Conservation (phyloP, 2,797 vertebrate species). For the Cryptoblepharus egeriae region DNA sequence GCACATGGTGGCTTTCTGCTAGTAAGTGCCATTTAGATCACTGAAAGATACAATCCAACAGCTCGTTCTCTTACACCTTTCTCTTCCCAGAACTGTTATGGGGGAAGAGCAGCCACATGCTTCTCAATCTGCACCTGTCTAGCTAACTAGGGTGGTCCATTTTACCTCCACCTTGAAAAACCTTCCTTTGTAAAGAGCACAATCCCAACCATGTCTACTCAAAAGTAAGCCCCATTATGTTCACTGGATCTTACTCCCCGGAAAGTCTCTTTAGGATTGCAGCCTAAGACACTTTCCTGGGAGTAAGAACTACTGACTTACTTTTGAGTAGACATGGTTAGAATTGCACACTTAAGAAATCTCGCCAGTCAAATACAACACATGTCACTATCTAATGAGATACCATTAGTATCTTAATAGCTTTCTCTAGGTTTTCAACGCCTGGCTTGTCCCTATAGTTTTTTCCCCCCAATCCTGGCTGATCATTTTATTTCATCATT, state of each 20-base stretch:
- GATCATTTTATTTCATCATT: constrained; percentile 11
- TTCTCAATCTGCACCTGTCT: constrained; percentile 54
- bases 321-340: too few relatives aligned
- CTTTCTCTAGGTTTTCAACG: not conserved
- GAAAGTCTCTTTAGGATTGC: too few relatives aligned
- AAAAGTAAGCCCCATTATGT: too few relatives aligned
- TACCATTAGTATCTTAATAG: not conserved
- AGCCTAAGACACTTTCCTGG: too few relatives aligned
- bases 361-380: constrained; percentile 33
- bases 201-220: too few relatives aligned
- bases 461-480: constrained; percentile 17
- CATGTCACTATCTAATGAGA: not conserved
- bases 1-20: constrained; percentile 1
- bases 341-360: too few relatives aligned
- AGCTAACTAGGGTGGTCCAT: constrained; percentile 52
- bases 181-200: constrained; percentile 59
- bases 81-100: constrained; percentile 58
- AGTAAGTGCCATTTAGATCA: constrained; percentile 50
- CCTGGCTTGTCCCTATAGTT: not conserved
- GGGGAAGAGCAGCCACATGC: constrained; percentile 68
- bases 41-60: constrained; percentile 61
- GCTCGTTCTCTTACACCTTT: constrained; percentile 58
- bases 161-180: constrained; percentile 39
- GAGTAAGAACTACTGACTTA: too few relatives aligned
- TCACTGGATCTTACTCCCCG: too few relatives aligned